Conservation (phyloP, 2,113 vertebrate genomes). For the Lota lota region DNA sequence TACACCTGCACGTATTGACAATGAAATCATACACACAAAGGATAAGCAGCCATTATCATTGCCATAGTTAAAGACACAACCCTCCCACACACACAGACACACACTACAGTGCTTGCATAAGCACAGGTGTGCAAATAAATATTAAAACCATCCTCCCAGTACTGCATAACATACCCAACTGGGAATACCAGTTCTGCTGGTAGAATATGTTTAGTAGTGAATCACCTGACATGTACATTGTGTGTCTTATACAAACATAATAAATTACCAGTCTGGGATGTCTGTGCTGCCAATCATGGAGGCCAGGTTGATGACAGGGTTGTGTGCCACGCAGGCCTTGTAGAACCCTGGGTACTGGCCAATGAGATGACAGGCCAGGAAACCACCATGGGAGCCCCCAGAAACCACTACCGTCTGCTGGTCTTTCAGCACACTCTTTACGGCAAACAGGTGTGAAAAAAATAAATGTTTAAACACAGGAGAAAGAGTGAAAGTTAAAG, state of each 20-base stretch:
- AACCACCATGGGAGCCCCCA: constrained; percentile 92
- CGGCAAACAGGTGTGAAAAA: too few species aligned
- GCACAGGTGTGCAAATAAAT: too few species aligned
- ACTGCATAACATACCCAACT: too few species aligned
- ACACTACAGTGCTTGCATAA: too few species aligned
- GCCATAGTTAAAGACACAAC: not conserved
- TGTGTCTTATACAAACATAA: too few species aligned
- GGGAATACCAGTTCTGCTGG: too few species aligned
- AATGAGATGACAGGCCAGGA: constrained; percentile 91
- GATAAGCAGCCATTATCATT: not conserved
- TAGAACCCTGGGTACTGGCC: constrained; percentile 91
- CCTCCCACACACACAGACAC: not conserved
- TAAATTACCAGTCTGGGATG: constrained; percentile 89
- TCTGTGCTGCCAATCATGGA: constrained; percentile 88
- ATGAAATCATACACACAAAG: not conserved
- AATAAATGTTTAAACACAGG: too few species aligned
- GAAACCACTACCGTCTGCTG: constrained; percentile 75
- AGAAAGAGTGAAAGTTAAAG: too few species aligned
- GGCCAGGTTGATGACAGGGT: constrained; percentile 89
- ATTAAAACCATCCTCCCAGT: too few species aligned
- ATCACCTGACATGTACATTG: too few species aligned
- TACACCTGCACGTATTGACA: constrained; percentile 75
- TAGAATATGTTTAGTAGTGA: too few species aligned
- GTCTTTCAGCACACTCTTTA: too few species aligned
- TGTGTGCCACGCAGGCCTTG: constrained; percentile 82